Percentiles rank a stretch among this genome's conserved stretches.
phyloP scores from a whole-genome alignment of 2,113 vertebrate genomes.

The Indicator indicator region DNA sequence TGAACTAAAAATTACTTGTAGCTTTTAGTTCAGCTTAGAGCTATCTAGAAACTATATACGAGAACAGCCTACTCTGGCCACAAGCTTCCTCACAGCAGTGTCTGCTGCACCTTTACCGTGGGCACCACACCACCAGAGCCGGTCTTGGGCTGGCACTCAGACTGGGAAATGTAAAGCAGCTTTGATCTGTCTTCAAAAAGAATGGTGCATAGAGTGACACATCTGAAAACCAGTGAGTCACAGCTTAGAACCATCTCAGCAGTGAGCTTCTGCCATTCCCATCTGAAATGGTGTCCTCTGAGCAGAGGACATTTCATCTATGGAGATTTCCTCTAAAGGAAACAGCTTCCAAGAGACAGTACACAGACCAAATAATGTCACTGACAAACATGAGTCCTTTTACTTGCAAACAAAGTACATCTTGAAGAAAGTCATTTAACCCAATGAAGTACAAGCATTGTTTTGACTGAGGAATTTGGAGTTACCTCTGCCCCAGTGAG shows the following conservation, averaged over 20 bases:
- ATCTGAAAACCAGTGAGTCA: neutral
- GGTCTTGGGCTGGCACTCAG: neutral
- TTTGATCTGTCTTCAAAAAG: neutral
- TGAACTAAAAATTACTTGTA: neutral
- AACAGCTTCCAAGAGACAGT: neutral
- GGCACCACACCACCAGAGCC: neutral
- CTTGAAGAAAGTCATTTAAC: neutral
- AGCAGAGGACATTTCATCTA: neutral
- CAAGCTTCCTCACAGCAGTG: neutral
- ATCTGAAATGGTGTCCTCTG: neutral
- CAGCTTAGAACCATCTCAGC: neutral
- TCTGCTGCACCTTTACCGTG: rapidly evolving
- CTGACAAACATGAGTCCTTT: neutral
- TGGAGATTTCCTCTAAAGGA: neutral
- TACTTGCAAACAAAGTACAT: neutral
- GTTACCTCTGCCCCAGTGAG: neutral
- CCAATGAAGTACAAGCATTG: neutral
- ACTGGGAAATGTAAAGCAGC: neutral
- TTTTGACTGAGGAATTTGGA: neutral
- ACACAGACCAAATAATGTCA: neutral
- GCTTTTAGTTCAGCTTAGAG: neutral
- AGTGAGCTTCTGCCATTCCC: neutral
- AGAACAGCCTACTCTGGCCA: neutral
- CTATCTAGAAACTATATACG: neutral
- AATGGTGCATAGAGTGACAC: neutral